Evolutionary conservation across 2,888 invertebrate genomes (phyloP), one percentile per base, ranked within the genome.

Genomic region (Alcis repandata): DNA sequence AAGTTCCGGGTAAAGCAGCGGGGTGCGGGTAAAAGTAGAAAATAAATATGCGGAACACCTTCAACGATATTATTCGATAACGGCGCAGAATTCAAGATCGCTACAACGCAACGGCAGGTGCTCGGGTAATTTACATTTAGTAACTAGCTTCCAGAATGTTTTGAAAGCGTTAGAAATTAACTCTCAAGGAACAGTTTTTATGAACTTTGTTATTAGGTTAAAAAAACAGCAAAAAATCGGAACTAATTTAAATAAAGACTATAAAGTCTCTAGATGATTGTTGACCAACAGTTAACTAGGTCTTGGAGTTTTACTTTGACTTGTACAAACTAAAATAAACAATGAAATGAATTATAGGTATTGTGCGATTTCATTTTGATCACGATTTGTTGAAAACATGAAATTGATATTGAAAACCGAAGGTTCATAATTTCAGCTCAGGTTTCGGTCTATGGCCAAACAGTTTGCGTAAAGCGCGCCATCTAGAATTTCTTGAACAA

Each of bases 81-180:
- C 33, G 51, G 51, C 17, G 1, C 10, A 15, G 13, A 17, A 36
- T 19, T 51, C 51, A 36, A 51, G 36, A 13, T 11, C 33, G n/a
- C 19, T 8, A 19, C 13, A n/a, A 36, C 36, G 36, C 13, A n/a
- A 36, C 36, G 36, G 36, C 53, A 58, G 15, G 41, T 49, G 15
- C 48, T 7, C 13, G 1, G 45, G 36, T 67, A 68, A 77, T 77
- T 79, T 79, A 71, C 74, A 77, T 79, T 78, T 73, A 73, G 77
- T 75, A 80, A 80, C 49, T 19, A 6, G 52, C 52, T 71, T 66
- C 67, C 60, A 69, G 71, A 70, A 72, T 64, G 58, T 79, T 70
- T 80, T 75, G 82, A 69, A 78, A 81, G 72, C 56, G 62, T 78
- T 79, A 75, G 80, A 81, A 82, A 81, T 77, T 72, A 49, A 22